Percentiles rank a stretch among this genome's conserved stretches.
Conservation (phyloP, 2,113 vertebrate species). For the Sylvia atricapilla region DNA sequence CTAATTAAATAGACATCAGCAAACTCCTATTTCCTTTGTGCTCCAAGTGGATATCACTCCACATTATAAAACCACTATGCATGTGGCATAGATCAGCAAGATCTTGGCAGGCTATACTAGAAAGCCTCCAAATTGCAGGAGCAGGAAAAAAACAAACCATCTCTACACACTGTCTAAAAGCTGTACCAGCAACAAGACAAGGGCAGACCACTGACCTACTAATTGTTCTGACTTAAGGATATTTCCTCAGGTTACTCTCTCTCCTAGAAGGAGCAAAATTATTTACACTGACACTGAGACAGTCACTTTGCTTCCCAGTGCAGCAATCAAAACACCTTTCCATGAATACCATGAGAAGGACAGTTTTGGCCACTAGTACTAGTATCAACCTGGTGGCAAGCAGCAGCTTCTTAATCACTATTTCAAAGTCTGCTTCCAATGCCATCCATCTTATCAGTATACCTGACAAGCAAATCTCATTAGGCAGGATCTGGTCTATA, state of each 20-base stretch:
- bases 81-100: slow-evolving; percentile 58
- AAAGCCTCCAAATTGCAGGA: slow-evolving; percentile 34
- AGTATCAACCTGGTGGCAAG: not conserved
- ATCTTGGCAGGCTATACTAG: slow-evolving; percentile 38
- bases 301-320: not conserved
- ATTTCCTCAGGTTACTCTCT: not conserved
- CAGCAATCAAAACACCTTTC: not conserved
- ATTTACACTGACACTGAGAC: not conserved
- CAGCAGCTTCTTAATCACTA: not conserved
- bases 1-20: slow-evolving; percentile 58
- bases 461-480: not conserved
- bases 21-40: slow-evolving; percentile 59
- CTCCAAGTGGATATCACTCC: slow-evolving; percentile 17
- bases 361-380: not conserved
- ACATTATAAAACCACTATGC: slow-evolving; percentile 47
- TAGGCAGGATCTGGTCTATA: not conserved
- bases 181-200: not conserved
- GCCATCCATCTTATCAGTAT: not conserved
- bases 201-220: not conserved
- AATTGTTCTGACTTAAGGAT: not conserved
- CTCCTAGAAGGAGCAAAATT: not conserved
- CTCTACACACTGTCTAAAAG: not conserved
- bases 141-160: not conserved
- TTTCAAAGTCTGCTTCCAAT: not conserved
- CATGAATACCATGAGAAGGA: not conserved